Evolutionary conservation across 2,797 vertebrate species (phyloP).

Genomic region (Petrocephalus sullivani): DNA sequence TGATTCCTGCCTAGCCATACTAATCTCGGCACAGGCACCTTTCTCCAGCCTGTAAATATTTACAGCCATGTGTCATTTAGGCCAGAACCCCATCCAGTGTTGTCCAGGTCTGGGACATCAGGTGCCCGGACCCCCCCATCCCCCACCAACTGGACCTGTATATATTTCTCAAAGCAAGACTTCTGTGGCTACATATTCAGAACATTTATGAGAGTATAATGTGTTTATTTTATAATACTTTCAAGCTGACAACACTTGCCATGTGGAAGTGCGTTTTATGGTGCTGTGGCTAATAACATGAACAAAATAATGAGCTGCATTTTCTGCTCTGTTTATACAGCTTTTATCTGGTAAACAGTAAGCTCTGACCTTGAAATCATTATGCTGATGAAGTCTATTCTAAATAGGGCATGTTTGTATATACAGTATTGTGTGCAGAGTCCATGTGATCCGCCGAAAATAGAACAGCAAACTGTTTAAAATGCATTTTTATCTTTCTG

Average conservation of each 20-base stretch:
- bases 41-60: neutral
- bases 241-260: neutral
- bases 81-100: neutral
- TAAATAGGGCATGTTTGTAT: slow-evolving; percentile 48
- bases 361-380: slow-evolving; percentile 59
- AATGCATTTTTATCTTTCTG: slow-evolving; percentile 46
- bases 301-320: slow-evolving; percentile 11
- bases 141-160: neutral
- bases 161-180: neutral
- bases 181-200: neutral
- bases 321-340: slow-evolving; percentile 17
- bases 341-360: slow-evolving; percentile 42
- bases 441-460: slow-evolving; percentile 24
- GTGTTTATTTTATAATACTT: neutral
- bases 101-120: neutral
- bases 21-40: neutral
- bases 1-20: neutral
- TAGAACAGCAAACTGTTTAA: slow-evolving; percentile 50
- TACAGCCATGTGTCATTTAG: neutral
- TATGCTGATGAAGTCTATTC: slow-evolving; percentile 48
- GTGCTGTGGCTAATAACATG: neutral
- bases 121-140: neutral
- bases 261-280: neutral
- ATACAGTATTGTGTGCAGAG: slow-evolving; percentile 15
- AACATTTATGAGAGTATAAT: neutral